Evolutionary conservation across 2,113 vertebrate genomes (phyloP), one percentile per base, ranked within the genome.

Genomic region (Oplegnathus fasciatus): DNA sequence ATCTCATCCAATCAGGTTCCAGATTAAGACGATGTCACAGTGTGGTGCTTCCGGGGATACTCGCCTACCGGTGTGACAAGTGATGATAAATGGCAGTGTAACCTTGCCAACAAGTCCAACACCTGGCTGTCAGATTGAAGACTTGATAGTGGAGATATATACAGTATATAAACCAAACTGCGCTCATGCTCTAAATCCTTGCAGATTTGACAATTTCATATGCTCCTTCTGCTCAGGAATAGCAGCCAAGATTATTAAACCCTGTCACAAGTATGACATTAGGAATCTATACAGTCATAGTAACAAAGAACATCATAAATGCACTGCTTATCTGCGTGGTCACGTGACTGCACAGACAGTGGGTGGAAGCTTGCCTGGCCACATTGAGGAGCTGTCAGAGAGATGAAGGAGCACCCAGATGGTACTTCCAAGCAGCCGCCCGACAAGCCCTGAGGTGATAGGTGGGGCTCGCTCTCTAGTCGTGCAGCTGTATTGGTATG

Each of bases 371-470:
- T 54, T 78, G 89, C 83, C 72, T 61, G 83, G 70, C 83, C 74
- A 76, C 84, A 79, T 80, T 80, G 82, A 86, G 68, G 58, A 91
- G 77, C 91, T 91, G 91, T 92, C 93, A 79, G 77, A 66, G 65
- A 92, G 86, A 86, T 92, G 88, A 92, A 88, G 85, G 85, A 91
- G 93, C 90, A 93, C 90, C 93, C 96, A 96, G 95, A 94, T 97
- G 96, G 92, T 90, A 92, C 89, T 93, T 93, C 92, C 74, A 93
- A 94, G 93, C 90, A 84, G 57, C 94, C 92, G 92, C 94, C 80
- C 6, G 34, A 83, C 86, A 75, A 62, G 75, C 84, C 93, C 93
- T 81, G 84, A 92, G 95, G 94, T 90, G 90, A 52, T 91, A 83
- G 93, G 91, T 75, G 92, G 87, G 87, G 88, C 82, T 89, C 14